Evolutionary conservation across 2,888 invertebrate species (phyloP).

Genomic region (Cenopis cana): DNA sequence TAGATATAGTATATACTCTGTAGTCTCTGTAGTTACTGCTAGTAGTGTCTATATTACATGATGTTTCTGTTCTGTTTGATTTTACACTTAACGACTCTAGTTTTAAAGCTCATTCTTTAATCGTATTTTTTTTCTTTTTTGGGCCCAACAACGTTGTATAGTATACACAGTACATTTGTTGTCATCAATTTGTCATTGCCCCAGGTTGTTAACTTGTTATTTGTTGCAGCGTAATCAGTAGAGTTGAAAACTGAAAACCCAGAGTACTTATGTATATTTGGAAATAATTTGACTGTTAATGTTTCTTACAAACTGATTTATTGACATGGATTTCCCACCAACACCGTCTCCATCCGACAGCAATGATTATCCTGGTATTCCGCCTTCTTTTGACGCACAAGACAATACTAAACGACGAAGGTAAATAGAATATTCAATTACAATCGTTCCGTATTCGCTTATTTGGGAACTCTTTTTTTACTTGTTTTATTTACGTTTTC

Average conservation of each 20-base stretch:
- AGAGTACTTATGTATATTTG: too few species aligned
- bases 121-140: too few species aligned
- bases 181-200: not conserved
- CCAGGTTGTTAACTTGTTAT: not conserved
- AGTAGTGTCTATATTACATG: too few species aligned
- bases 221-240: not conserved
- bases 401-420: conserved; percentile 81
- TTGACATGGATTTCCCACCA: conserved; percentile 74
- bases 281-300: not conserved
- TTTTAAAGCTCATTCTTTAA: too few species aligned
- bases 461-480: not conserved
- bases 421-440: conserved; percentile 53
- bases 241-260: not conserved
- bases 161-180: too few species aligned
- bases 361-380: conserved; percentile 72
- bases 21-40: too few species aligned
- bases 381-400: conserved; percentile 65
- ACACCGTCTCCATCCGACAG: conserved; percentile 75
- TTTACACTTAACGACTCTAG: too few species aligned
- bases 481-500: conserved; percentile 51
- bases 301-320: conserved; percentile 1
- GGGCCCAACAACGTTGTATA: too few species aligned
- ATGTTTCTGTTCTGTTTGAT: too few species aligned
- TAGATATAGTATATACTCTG: too few species aligned
- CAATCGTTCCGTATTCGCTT: not conserved